These are phyloP conservation scores for Pseudolycoriella hygida DNA, from an alignment of 2,888 invertebrate species.

Conservation along the genomic window DNA sequence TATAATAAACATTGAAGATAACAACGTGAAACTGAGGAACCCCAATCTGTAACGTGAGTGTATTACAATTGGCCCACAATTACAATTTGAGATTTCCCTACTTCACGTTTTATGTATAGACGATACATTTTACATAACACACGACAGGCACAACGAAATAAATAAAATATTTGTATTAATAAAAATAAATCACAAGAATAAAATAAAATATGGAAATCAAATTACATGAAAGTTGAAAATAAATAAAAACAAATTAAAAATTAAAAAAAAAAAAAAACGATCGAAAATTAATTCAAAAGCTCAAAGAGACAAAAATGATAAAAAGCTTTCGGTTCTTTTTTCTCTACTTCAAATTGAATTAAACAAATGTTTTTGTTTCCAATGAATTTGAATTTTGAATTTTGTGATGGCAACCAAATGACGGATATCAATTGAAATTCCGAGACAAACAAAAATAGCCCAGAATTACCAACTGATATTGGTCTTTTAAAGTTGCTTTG, in stretches of 20 bases:
- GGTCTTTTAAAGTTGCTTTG: constrained; percentile 34
- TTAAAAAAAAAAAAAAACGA: constrained; percentile 24
- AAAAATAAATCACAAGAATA: constrained; percentile 6
- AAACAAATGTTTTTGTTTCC: constrained; percentile 9
- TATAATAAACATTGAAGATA: constrained; percentile 15
- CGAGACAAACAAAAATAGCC: constrained; percentile 47
- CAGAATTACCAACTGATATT: constrained; percentile 99
- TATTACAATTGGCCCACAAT: constrained; percentile 60
- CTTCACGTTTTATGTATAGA: constrained; percentile 25
- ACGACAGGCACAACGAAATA: constrained; percentile 6
- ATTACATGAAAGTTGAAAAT: constrained; percentile 4
- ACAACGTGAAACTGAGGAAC: constrained; percentile 22
- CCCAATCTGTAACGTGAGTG: constrained; percentile 31
- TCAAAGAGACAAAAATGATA: constrained; percentile 21
- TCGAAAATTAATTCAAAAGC: constrained; percentile 16
- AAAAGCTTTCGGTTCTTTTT: constrained; percentile 6
- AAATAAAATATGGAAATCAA: constrained; percentile 6
- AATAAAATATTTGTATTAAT: constrained; percentile 3
- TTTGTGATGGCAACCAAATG: constrained; percentile 19
- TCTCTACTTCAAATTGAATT: constrained; percentile 8
- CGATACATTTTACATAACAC: background rate
- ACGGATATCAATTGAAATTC: constrained; percentile 75
- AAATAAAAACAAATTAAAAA: constrained; percentile 13
- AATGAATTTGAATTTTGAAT: constrained; percentile 10
- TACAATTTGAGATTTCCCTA: constrained; percentile 97